Percentiles rank a stretch among this genome's conserved stretches.
Evolutionary conservation across 2,113 vertebrate species (phyloP).

Genomic region (Alligator mississippiensis): DNA sequence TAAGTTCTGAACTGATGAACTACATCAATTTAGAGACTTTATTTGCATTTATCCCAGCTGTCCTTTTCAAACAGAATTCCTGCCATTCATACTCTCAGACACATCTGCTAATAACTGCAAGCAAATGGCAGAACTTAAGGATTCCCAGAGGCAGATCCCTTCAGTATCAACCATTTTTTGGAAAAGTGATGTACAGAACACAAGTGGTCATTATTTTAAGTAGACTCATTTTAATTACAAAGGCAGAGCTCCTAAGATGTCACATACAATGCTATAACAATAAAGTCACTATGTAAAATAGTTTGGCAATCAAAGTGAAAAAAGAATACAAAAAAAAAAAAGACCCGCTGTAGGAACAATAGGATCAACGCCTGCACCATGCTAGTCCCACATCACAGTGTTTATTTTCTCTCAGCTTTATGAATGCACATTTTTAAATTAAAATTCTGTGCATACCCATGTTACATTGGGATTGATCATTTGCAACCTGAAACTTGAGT

Average conservation of each 20-base stretch:
- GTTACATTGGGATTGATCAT: neutral
- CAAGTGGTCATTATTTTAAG: neutral
- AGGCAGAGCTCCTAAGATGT: conserved; percentile 15
- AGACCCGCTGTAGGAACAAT: neutral
- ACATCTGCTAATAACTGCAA: neutral
- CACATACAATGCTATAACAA: neutral
- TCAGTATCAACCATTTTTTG: neutral
- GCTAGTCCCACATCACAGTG: conserved; percentile 15
- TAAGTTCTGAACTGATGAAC: neutral
- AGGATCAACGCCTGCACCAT: conserved; percentile 11
- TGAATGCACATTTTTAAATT: neutral
- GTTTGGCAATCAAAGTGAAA: neutral
- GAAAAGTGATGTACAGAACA: neutral
- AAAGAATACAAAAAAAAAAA: neutral
- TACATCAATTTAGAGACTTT: neutral
- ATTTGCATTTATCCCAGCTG: neutral
- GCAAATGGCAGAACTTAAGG: neutral
- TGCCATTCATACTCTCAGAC: neutral
- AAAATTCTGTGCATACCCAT: neutral
- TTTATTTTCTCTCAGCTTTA: conserved; percentile 23
- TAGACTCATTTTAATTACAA: conserved; percentile 5
- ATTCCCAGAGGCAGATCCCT: neutral
- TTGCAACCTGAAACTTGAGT: neutral
- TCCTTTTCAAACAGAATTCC: neutral
- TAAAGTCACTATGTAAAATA: conserved; percentile 9